Evolutionary conservation across 2,113 vertebrate species (phyloP), one percentile per base, ranked within the genome.

Genomic region (Chamaetylas fuelleborni): DNA sequence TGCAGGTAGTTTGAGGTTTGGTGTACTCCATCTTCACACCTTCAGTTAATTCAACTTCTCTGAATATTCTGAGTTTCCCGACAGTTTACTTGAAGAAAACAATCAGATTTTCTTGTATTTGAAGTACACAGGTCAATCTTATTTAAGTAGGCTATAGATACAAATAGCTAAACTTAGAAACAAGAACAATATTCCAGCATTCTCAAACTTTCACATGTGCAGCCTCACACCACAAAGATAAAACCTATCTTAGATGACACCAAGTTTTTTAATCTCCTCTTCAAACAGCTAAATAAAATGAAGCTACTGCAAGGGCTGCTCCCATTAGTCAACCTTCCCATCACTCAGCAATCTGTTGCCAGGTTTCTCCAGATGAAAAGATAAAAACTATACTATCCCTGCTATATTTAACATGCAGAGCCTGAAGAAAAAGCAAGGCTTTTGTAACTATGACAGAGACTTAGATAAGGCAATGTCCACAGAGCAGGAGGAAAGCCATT

Each of bases 401-500:
- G 26, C 29, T 69, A 48, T 8, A 47, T 12, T 79, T 92, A 53
- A 57, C n/a, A 57, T 9, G 76, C 7, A 43, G 26, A 69, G 23
- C n/a, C 36, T 58, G 48, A 56, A 45, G n/a, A 31, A 16, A 72
- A n/a, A 72, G 16, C 25, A 79, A 69, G 33, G 8, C 11, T 69
- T 28, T 14, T 85, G 12, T 51, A 85, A 67, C 19, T 20, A 19
- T 14, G 31, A 82, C 16, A 50, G 38, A 86, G n/a, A 91, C 42
- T 16, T 1, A 69, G 56, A 6, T 20, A 34, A 71, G 40, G 24
- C 1, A 1, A 20, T 33, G 11, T 40, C 23, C 60, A 60, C 0
- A 0, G 12, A 81, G 43, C 48, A 89, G 70, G 56, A 73, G 67
- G 6, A 85, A 91, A 87, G 33, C 8, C n/a, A 79, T 53, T 93